phyloP scores from a whole-genome alignment of 2,797 vertebrate genomes.

The Pelochelys cantorii region DNA sequence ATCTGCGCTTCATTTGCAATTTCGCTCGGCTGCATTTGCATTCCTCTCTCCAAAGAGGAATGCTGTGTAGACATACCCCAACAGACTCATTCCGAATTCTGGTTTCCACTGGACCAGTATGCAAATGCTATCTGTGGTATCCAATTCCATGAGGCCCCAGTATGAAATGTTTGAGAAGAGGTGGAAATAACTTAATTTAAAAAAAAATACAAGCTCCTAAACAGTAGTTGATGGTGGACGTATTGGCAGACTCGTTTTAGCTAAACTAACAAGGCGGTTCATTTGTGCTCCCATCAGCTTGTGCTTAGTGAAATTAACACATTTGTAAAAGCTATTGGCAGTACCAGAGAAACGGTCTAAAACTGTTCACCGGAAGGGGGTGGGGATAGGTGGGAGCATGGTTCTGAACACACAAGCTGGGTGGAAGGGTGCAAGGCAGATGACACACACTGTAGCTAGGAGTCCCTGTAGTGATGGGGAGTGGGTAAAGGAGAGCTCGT shows the following conservation, averaged over 20 bases:
- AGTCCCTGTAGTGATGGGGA: too few relatives aligned
- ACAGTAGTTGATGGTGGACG: not conserved
- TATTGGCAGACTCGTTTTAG: not conserved
- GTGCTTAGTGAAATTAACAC: not conserved
- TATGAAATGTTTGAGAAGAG: not conserved
- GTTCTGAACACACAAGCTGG: not conserved
- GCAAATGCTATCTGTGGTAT: not conserved
- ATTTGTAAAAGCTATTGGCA: not conserved
- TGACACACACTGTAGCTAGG: not conserved
- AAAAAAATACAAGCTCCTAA: not conserved
- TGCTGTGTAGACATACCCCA: not conserved
- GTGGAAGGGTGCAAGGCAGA: not conserved
- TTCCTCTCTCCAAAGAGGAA: too few relatives aligned
- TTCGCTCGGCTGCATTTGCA: too few relatives aligned
- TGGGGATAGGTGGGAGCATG: not conserved
- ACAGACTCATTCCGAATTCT: not conserved
- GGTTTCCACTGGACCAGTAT: constrained; percentile 2
- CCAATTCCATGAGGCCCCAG: not conserved
- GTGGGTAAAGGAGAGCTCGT: not conserved
- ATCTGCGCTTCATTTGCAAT: too few relatives aligned
- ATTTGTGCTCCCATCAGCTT: not conserved
- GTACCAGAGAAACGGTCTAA: not conserved
- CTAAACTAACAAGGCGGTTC: too few relatives aligned
- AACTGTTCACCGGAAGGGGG: not conserved
- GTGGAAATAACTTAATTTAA: not conserved